phyloP scores from a whole-genome alignment of 2,797 vertebrate genomes.

The Aeoliscus strigatus region DNA sequence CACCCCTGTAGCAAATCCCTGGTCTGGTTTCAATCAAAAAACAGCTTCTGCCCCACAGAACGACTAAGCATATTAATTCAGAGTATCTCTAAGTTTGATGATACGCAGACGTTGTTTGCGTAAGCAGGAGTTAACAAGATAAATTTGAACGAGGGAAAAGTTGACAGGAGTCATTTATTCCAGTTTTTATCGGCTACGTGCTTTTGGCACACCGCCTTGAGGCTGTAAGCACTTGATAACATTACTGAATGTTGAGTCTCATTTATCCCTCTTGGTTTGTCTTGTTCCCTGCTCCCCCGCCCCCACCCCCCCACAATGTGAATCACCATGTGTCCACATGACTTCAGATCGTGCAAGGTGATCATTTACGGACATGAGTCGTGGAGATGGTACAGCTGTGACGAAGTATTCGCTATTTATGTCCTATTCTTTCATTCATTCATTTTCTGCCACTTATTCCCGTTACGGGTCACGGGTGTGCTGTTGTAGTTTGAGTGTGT shows the following conservation, averaged over 20 bases:
- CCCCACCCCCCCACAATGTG: too few relatives aligned
- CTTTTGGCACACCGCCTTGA: background rate
- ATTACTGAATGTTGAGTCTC: slow-evolving; percentile 18
- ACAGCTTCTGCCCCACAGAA: slow-evolving; percentile 47
- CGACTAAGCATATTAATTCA: slow-evolving; percentile 37
- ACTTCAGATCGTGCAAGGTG: too few relatives aligned
- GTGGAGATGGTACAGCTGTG: too few relatives aligned
- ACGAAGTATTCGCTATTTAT: too few relatives aligned
- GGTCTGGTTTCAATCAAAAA: slow-evolving; percentile 73
- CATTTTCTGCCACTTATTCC: too few relatives aligned
- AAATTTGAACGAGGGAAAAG: slow-evolving; percentile 7
- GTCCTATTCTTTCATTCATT: too few relatives aligned
- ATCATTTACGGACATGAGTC: too few relatives aligned
- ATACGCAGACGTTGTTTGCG: slow-evolving; percentile 24
- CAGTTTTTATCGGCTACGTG: background rate
- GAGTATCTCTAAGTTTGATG: slow-evolving; percentile 36
- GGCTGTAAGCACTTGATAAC: slow-evolving; percentile 12
- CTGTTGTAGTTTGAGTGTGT: too few relatives aligned
- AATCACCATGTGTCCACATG: too few relatives aligned
- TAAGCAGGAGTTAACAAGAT: slow-evolving; percentile 9
- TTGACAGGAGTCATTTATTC: slow-evolving; percentile 14
- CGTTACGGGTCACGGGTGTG: too few relatives aligned
- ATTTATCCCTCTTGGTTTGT: slow-evolving; percentile 20
- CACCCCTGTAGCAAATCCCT: slow-evolving; percentile 60
- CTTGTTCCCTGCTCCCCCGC: background rate